Conservation (phyloP, 2,797 vertebrate species). For the Chloroceryle inda region DNA sequence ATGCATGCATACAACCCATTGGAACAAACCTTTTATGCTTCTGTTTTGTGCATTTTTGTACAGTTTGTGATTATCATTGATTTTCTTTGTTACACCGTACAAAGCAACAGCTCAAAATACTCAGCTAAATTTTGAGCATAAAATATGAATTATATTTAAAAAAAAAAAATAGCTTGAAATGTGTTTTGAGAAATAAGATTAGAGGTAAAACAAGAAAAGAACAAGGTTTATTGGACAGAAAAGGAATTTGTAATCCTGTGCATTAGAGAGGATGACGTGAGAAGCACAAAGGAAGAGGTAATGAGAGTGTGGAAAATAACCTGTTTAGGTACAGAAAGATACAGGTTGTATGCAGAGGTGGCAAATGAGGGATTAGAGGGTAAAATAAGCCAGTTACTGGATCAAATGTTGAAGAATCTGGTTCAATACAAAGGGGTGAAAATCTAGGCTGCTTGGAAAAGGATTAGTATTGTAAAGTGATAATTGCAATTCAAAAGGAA, state of each 20-base stretch:
- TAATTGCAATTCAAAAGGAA: slow-evolving; percentile 55
- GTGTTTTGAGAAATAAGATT: slow-evolving; percentile 49
- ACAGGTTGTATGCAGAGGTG: not conserved
- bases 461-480: slow-evolving; percentile 55
- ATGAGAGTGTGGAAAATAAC: not conserved
- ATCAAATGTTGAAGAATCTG: slow-evolving; percentile 35
- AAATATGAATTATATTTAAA: slow-evolving; percentile 37
- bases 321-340: not conserved
- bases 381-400: slow-evolving; percentile 38
- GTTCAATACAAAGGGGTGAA: slow-evolving; percentile 35
- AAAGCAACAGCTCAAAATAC: slow-evolving; percentile 23
- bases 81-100: slow-evolving; percentile 6
- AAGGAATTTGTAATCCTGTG: slow-evolving; percentile 36
- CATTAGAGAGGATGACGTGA: not conserved
- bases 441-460: slow-evolving; percentile 39
- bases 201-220: slow-evolving; percentile 33
- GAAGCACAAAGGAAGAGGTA: slow-evolving; percentile 2
- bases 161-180: not conserved
- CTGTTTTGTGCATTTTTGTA: not conserved
- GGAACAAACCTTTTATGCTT: not conserved
- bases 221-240: slow-evolving; percentile 35
- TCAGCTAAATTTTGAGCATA: slow-evolving; percentile 5
- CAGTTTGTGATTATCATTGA: slow-evolving; percentile 7
- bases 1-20: not conserved
- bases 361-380: not conserved